These are phyloP conservation scores for Rhodeus uyekii DNA, from an alignment of 2,797 vertebrate genomes.

Conservation along the genomic window DNA sequence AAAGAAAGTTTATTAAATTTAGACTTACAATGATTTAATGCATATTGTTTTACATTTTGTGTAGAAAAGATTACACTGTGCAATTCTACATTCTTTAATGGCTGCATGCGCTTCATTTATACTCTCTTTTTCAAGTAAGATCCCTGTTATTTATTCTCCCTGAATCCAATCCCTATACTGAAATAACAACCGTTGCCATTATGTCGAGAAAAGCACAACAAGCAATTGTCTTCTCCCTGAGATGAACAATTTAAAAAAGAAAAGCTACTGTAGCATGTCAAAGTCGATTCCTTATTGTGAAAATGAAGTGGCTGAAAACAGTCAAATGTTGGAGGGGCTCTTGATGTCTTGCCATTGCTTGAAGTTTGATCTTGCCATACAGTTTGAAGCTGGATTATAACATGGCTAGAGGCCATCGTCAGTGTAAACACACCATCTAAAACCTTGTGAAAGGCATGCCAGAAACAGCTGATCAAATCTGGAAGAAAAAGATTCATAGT, in stretches of 20 bases:
- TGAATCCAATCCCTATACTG: conserved; percentile 21
- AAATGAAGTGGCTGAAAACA: conserved; percentile 50
- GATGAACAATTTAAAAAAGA: conserved; percentile 51
- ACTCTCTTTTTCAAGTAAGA: not conserved
- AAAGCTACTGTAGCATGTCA: conserved; percentile 53
- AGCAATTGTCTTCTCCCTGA: conserved; percentile 53
- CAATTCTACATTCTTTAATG: not conserved
- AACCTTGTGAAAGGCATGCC: conserved; percentile 41
- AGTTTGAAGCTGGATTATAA: conserved; percentile 58
- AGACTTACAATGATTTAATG: not conserved
- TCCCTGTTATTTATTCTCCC: conserved; percentile 2
- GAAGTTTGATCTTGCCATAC: conserved; percentile 44
- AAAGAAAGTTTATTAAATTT: not conserved
- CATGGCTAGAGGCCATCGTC: conserved; percentile 60
- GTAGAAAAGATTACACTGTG: not conserved
- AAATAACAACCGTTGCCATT: conserved; percentile 49
- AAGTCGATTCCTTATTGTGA: conserved; percentile 57
- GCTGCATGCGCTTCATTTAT: not conserved
- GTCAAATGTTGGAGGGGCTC: conserved; percentile 49
- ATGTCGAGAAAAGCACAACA: conserved; percentile 41
- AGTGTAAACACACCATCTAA: conserved; percentile 53
- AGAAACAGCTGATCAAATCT: conserved; percentile 39
- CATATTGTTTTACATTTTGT: not conserved
- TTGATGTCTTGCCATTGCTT: conserved; percentile 53
- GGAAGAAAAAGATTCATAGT: not conserved